phyloP scores from a whole-genome alignment of 2,888 invertebrate genomes.

The Pseudoips prasinana region DNA sequence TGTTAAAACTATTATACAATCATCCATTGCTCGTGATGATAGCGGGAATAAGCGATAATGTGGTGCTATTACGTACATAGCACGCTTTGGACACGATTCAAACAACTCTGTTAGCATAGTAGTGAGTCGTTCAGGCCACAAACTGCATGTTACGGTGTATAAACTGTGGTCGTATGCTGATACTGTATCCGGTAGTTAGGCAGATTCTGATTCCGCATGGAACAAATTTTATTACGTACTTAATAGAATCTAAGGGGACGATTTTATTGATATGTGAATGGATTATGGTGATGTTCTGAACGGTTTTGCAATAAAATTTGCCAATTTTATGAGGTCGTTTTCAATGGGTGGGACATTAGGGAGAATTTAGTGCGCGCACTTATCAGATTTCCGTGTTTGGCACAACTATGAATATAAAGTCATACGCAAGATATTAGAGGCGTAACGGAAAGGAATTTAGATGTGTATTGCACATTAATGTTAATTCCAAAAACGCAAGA shows the following conservation, averaged over 20 bases:
- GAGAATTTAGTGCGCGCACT: not conserved
- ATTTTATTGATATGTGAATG: slow-evolving; percentile 22
- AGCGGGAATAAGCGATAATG: slow-evolving; percentile 35
- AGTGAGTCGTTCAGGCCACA: slow-evolving; percentile 40
- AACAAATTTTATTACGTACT: slow-evolving; percentile 24
- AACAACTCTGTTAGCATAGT: slow-evolving; percentile 40
- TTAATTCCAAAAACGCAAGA: too few relatives aligned
- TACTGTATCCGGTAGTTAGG: slow-evolving; percentile 30
- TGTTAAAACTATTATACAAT: slow-evolving; percentile 23
- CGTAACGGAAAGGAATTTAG: too few relatives aligned
- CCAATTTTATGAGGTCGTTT: slow-evolving; percentile 17
- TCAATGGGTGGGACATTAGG: slow-evolving; percentile 7
- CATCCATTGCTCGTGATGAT: slow-evolving; percentile 40
- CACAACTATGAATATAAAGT: too few relatives aligned
- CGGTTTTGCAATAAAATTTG: slow-evolving; percentile 21
- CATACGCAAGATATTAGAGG: too few relatives aligned
- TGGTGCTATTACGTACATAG: slow-evolving; percentile 32
- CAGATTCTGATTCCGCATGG: slow-evolving; percentile 17
- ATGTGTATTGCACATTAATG: too few relatives aligned
- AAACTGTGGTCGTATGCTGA: slow-evolving; percentile 34
- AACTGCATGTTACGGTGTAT: slow-evolving; percentile 41
- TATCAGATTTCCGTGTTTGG: too few relatives aligned
- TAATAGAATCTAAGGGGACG: slow-evolving; percentile 11
- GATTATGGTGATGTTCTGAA: slow-evolving; percentile 21
- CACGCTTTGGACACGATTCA: slow-evolving; percentile 46